phyloP scores from a whole-genome alignment of 2,888 invertebrate species.

The Catocala nupta region DNA sequence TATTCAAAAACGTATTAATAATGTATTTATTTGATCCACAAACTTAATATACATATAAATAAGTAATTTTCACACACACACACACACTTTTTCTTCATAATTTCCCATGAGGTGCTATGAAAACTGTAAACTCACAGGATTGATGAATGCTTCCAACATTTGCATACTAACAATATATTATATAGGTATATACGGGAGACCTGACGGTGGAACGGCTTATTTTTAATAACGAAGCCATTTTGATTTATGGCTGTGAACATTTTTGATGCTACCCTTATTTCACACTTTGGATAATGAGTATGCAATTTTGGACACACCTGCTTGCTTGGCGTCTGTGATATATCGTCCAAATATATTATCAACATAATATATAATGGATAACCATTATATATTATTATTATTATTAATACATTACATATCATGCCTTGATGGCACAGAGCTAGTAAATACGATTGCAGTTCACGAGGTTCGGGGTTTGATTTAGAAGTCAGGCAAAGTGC shows the following conservation, averaged over 20 bases:
- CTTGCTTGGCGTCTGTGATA: constrained; percentile 13
- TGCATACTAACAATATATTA: constrained; percentile 51
- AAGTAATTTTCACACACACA: neutral
- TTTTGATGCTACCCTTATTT: constrained; percentile 33
- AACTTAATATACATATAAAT: neutral
- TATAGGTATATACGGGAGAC: neutral
- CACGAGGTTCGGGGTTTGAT: too few relatives aligned
- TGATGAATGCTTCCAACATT: constrained; percentile 35
- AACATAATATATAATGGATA: too few relatives aligned
- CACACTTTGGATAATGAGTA: constrained; percentile 33
- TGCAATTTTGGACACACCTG: constrained; percentile 44
- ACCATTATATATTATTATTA: too few relatives aligned
- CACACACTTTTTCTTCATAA: neutral
- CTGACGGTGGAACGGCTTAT: constrained; percentile 34
- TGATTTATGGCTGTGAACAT: constrained; percentile 51
- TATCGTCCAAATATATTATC: constrained; percentile 2
- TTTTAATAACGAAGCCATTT: constrained; percentile 53
- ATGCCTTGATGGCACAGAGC: too few relatives aligned
- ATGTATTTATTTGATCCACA: too few relatives aligned
- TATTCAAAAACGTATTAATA: too few relatives aligned
- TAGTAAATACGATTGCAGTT: too few relatives aligned
- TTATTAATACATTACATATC: too few relatives aligned
- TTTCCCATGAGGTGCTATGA: neutral
- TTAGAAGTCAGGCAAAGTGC: too few relatives aligned
- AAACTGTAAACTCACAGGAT: constrained; percentile 13